phyloP scores from a whole-genome alignment of 2,888 invertebrate genomes.

The Phaedon cochleariae region DNA sequence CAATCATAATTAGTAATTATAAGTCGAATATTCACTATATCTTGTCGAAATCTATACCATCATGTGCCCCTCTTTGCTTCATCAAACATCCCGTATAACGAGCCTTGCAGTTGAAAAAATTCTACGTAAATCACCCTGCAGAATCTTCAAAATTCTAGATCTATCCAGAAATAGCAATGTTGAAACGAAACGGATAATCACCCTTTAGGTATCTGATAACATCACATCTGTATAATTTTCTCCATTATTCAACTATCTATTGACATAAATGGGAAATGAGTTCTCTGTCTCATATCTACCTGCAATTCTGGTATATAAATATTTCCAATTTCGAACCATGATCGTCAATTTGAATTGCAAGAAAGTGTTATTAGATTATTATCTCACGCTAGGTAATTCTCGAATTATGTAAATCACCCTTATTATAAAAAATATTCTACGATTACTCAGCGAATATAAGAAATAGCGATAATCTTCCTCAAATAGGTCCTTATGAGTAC shows the following conservation, averaged over 20 bases:
- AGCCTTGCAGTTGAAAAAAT: too few relatives aligned
- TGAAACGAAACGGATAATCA: too few relatives aligned
- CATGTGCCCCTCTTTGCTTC: too few relatives aligned
- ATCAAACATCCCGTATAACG: too few relatives aligned
- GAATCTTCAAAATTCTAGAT: too few relatives aligned
- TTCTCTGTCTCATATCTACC: background rate
- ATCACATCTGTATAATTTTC: background rate
- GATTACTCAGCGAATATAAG: constrained; percentile 19
- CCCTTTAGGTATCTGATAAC: background rate
- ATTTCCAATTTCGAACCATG: constrained; percentile 23
- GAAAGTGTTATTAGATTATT: constrained; percentile 29
- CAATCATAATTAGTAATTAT: too few relatives aligned
- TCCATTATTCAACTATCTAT: background rate
- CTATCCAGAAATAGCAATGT: too few relatives aligned
- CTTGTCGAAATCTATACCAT: too few relatives aligned
- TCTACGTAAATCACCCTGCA: too few relatives aligned
- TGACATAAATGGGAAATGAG: background rate
- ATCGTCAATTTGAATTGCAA: constrained; percentile 27
- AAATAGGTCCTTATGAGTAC: constrained; percentile 19
- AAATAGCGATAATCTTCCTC: constrained; percentile 18
- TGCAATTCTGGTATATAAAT: constrained; percentile 4
- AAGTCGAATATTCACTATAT: too few relatives aligned
- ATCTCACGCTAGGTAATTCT: constrained; percentile 23
- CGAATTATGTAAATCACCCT: constrained; percentile 29
- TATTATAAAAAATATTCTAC: constrained; percentile 20